A percentile compares a stretch with the other conserved stretches of the same genome.
Conservation (phyloP, 2,113 vertebrate species). For the Condylura cristata region DNA sequence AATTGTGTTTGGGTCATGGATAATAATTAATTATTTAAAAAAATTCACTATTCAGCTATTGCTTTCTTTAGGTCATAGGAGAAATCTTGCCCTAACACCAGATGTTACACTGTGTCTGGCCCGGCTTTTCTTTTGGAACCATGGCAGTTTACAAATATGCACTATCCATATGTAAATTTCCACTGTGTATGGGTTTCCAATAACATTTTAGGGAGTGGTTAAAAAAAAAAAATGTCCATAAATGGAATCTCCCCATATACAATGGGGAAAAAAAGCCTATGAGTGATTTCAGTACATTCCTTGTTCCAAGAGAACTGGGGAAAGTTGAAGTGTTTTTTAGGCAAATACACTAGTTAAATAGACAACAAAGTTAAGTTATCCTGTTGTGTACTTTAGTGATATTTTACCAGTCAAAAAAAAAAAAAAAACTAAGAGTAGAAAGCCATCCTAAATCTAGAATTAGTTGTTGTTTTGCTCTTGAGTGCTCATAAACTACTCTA, state of each 20-base stretch:
- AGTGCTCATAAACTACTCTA: not conserved
- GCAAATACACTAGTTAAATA: not conserved
- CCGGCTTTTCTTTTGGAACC: not conserved
- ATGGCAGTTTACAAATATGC: conserved; percentile 11
- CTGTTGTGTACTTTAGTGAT: not conserved
- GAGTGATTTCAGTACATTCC: not conserved
- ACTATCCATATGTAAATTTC: not conserved
- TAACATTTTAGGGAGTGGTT: not conserved
- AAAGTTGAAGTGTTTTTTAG: not conserved
- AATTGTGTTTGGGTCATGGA: not conserved
- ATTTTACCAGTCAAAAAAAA: not conserved
- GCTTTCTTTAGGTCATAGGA: not conserved
- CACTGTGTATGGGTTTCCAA: not conserved
- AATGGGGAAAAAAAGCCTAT: not conserved
- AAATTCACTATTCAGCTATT: not conserved
- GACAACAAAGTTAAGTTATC: not conserved
- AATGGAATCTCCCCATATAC: conserved; percentile 17
- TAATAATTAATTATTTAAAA: not conserved
- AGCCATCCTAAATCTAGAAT: not conserved
- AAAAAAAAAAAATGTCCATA: not conserved
- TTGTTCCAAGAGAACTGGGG: not conserved
- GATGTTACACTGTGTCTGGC: not conserved
- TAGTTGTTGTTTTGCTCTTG: not conserved
- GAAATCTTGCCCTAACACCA: not conserved
- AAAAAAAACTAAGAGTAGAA: not conserved